Conservation (phyloP, 92 coral and sea anemone species). For the Epizoanthus scotinus region DNA sequence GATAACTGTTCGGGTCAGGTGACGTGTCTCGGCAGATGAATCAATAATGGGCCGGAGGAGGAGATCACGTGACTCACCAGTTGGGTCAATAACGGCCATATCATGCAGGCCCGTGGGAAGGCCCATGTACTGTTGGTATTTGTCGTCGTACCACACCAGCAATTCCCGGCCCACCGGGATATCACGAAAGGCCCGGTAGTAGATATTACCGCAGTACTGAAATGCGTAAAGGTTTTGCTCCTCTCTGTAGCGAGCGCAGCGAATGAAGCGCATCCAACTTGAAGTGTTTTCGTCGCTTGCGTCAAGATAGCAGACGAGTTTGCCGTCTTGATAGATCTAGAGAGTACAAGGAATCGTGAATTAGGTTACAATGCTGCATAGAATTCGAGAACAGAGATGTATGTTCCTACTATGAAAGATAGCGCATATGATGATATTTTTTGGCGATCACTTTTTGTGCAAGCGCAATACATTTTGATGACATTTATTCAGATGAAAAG, state of each 20-base stretch:
- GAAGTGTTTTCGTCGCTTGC: constrained; percentile 97
- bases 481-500: too few species aligned
- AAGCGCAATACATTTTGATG: too few species aligned
- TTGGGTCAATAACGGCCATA: constrained; percentile 89
- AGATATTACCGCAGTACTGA: constrained; percentile 96
- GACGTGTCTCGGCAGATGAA: constrained; percentile 45
- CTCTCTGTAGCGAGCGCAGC: constrained; percentile 95
- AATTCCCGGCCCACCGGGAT: constrained; percentile 88
- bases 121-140: constrained; percentile 95
- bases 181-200: constrained; percentile 96
- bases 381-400: too few species aligned
- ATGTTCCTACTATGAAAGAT: too few species aligned
- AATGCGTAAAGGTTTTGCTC: constrained; percentile 93
- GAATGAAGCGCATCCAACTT: constrained; percentile 99
- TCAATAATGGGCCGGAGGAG: constrained; percentile 48
- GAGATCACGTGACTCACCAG: constrained; percentile 71
- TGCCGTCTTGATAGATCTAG: constrained; percentile 96
- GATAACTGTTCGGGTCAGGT: constrained; percentile 38
- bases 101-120: constrained; percentile 91
- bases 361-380: too few species aligned
- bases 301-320: constrained; percentile 84
- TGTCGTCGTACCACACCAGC: constrained; percentile 97
- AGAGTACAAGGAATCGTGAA: neutral
- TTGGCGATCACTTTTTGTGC: too few species aligned
- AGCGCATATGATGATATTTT: too few species aligned